These are phyloP conservation scores for Conus canariensis DNA, from an alignment of 2,888 invertebrate genomes.

Conservation along the genomic window DNA sequence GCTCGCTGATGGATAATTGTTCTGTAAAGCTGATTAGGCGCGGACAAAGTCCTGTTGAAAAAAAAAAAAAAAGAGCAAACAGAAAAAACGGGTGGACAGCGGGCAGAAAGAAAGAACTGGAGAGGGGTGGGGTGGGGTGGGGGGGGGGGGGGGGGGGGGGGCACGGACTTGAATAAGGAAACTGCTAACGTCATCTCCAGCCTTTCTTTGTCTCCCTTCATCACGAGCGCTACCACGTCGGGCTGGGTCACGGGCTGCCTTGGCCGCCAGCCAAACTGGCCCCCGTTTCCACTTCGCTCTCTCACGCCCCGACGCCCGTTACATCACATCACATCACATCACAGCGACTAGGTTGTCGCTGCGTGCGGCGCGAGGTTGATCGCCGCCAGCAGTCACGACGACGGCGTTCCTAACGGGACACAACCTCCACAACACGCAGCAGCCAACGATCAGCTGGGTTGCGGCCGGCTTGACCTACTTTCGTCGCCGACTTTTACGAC, in stretches of 20 bases:
- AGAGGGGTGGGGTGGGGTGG: neutral
- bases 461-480: slow-evolving; percentile 41
- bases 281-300: neutral
- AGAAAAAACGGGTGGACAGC: neutral
- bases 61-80: too few species aligned
- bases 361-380: too few species aligned
- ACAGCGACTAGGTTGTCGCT: neutral
- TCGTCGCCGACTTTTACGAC: slow-evolving; percentile 26
- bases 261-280: too few species aligned
- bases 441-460: slow-evolving; percentile 37
- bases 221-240: too few species aligned
- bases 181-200: slow-evolving; percentile 42
- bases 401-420: neutral
- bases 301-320: neutral
- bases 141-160: neutral
- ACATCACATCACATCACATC: neutral
- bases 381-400: neutral
- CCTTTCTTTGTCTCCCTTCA: slow-evolving; percentile 36
- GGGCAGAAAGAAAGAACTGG: neutral
- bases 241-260: neutral
- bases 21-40: too few species aligned
- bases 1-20: too few species aligned
- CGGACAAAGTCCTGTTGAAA: too few species aligned
- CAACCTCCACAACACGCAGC: neutral
- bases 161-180: neutral